Base-by-base conservation (phyloP, 2,888 invertebrate genomes). In the Agonopterix alstromeriana region DNA sequence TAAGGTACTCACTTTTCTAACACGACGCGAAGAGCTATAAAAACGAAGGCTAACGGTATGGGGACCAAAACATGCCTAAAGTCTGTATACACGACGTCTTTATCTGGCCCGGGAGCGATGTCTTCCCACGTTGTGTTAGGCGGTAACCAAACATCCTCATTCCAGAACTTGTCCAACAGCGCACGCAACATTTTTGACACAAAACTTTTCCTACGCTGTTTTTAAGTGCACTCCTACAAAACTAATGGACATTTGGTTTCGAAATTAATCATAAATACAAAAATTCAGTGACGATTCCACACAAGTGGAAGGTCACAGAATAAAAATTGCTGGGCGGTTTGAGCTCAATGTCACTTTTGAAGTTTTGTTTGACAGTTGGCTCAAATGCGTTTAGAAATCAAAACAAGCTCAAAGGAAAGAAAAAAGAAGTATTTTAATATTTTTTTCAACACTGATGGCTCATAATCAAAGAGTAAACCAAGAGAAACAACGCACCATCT, bases 101-200 rank as follows among this genome's bases (percentile, higher is more conserved):
- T 93, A 63, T 92, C 91, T 49, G 93, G 89, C 52, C 92, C 93
- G 47, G 96, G 95, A 64, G 93, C 92, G 53, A 98, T 91, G 74
- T 97, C 95, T 53, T 91, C 91, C 98, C 98, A 98, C 65, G 96
- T 95, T 58, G 92, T 92, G 79, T 97, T 97, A 55, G 95, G 95
- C 61, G 98, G 98, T 68, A 98, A 91, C 98, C 98, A 98, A 75
- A 98, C 90, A 72, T 92, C 83, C 74, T 95, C 94, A 73, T 92
- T 93, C 98, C 96, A 97, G 78, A 96, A 94, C 53, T 70, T 72
- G 56, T 87, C 79, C 57, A 90, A 70, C 51, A 88, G 58, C 60
- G 70, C 70, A 57, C 81, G 80, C 70, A 90, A 65, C 88, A 89
- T 85, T 53, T 59, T 74, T 52, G 48, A 49, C 62, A 68, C 63